Evolutionary conservation across 2,113 vertebrate genomes (phyloP), one percentile per base, ranked within the genome.

Genomic region (Lasiurus borealis): DNA sequence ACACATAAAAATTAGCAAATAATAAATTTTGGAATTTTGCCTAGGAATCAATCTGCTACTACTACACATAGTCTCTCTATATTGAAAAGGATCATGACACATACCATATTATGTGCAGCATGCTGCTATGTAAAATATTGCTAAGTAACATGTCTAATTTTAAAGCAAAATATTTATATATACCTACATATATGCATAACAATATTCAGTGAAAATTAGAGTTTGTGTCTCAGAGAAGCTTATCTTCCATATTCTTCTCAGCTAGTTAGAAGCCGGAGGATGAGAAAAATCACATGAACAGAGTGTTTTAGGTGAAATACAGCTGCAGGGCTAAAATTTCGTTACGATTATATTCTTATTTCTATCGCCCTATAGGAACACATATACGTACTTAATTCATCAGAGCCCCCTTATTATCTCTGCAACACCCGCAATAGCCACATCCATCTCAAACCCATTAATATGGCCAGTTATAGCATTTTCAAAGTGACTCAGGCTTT

Each of bases 271-370:
- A 87, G 73, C 90, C 85, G 71, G 82, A 96, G 92, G 69, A 96
- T 83, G 85, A 95, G 73, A 93, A 92, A 94, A 96, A 90, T 93
- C 62, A 48, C 90, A 83, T 86, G 93, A 97, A 97, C 81, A 89
- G 78, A 92, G 85, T 81, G 50, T 96, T 96, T 96, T 93, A 93
- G 85, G 82, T 96, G 92, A 97, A 97, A 97, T 82, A 96, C 92
- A 96, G 96, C 96, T 96, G 36, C 81, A 89, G 95, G 97, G 96
- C 94, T 93, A 82, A 97, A 97, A 96, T 96, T 97, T 97, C 96
- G 96, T 97, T 97, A 97, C 78, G 78, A 94, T 89, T 94, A 85
- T 94, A 82, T 97, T 97, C 75, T 95, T 95, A 95, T 88, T 97
- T 97, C 71, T 52, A 88, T 92, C 8, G 3, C 75, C 92, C 88